Base-by-base conservation (phyloP, 2,797 vertebrate genomes). In the Parambassis ranga region DNA sequence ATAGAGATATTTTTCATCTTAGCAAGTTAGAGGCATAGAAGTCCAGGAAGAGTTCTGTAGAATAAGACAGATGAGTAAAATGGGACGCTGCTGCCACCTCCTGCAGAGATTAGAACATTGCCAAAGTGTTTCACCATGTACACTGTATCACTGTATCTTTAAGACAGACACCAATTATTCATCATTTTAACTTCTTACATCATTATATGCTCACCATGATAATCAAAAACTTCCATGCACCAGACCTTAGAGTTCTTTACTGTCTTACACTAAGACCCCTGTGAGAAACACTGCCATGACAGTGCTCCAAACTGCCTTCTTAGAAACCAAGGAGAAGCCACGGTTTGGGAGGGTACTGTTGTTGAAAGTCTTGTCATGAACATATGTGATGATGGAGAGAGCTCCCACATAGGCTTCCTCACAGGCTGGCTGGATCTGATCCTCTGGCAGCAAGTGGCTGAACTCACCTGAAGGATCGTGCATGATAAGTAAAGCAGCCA, bases 391-490 rank as follows among this genome's bases (percentile, higher is more conserved):
- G 59, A 93, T 83, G 0, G 79, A 82, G 11, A 79, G 80, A 14
- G 90, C 90, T 36, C 91, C 91, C 5, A 65, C 58, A 74, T 83
- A 88, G n/a, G 87, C 88, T 72, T 94, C 92, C 71, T 94, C 90
- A 14, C 92, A 93, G 0, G 90, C 88, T 2, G 89, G 84, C 72
- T 92, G 85, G 57, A 93, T 94, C 88, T 92, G 92, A 1, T 85
- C 14, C 48, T 88, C 7, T 0, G 91, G 92, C 16, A 94, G 83
- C 53, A 82, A 0, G 75, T 94, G 92, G 26, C 85, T 71, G 0
- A 90, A 5, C 19, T 84, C 58, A 2, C 89, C 92, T 0, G 53
- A 23, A 49, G 28, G n/a, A n/a, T n/a, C n/a, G n/a, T n/a, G n/a
- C n/a, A n/a, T n/a, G n/a, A n/a, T n/a, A n/a, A n/a, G n/a, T n/a